Percentiles rank a stretch among this genome's conserved stretches.
Conservation (phyloP, 2,113 vertebrate genomes). For the Mus pahari region DNA sequence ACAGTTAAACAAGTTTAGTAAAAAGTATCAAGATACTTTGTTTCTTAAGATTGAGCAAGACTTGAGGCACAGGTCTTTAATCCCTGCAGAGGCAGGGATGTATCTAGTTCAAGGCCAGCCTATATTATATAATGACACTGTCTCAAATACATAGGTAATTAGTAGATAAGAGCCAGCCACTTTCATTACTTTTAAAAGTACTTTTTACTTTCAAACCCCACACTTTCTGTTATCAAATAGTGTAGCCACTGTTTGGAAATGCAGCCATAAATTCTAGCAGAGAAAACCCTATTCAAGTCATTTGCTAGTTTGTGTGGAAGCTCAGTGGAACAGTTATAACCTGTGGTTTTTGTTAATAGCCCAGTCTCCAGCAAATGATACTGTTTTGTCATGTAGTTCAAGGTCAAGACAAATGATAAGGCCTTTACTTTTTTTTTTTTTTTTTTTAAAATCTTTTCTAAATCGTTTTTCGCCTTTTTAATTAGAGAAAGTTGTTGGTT, state of each 20-base stretch:
- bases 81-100: not conserved
- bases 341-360: not conserved
- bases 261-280: not conserved
- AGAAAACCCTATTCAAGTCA: not conserved
- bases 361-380: not conserved
- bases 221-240: not conserved
- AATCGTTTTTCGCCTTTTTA: not conserved
- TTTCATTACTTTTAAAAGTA: not conserved
- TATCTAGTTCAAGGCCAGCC: not conserved
- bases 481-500: conserved; percentile 17
- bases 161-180: not conserved
- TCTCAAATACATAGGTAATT: not conserved
- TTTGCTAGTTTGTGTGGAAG: not conserved
- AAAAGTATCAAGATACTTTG: not conserved
- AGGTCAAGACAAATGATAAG: not conserved
- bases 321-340: too few species aligned
- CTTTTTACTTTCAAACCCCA: not conserved
- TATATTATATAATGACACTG: not conserved
- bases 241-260: not conserved
- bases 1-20: not conserved
- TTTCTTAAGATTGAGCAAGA: not conserved
- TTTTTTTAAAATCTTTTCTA: not conserved
- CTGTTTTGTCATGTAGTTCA: not conserved
- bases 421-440: not conserved
- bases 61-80: not conserved